Percentiles rank a stretch among this genome's conserved stretches.
Conservation (phyloP, 2,888 invertebrate genomes). For the Drosophila siamana region DNA sequence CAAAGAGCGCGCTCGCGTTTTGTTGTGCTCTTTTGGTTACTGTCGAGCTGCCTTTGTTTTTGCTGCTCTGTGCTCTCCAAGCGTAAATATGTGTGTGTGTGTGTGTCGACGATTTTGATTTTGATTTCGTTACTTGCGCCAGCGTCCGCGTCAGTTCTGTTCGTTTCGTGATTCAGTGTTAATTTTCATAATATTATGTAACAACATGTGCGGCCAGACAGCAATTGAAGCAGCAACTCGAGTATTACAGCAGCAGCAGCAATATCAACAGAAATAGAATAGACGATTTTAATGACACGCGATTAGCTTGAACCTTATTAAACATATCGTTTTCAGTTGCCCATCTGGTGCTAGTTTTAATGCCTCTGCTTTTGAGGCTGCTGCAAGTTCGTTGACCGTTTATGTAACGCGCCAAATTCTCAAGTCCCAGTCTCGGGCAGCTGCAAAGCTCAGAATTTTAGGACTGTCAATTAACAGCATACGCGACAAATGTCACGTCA, state of each 20-base stretch:
- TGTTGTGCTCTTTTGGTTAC: not conserved
- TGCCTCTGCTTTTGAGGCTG: conserved; percentile 1
- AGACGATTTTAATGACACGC: not conserved
- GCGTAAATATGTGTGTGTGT: conserved; percentile 26
- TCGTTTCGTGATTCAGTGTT: conserved; percentile 76
- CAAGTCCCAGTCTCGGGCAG: conserved; percentile 28
- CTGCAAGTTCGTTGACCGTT: conserved; percentile 62
- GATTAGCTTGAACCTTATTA: not conserved
- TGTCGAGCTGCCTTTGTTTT: conserved; percentile 38
- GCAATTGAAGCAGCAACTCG: conserved; percentile 9
- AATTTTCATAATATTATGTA: conserved; percentile 82
- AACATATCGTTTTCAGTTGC: not conserved
- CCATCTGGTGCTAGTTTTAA: not conserved
- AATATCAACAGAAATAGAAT: conserved; percentile 4
- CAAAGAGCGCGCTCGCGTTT: not conserved
- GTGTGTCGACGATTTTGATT: conserved; percentile 61
- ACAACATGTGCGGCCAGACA: conserved; percentile 68
- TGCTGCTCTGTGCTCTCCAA: conserved; percentile 10
- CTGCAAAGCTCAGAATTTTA: conserved; percentile 63
- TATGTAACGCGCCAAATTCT: conserved; percentile 63
- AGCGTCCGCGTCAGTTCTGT: conserved; percentile 61
- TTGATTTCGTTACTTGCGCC: conserved; percentile 75
- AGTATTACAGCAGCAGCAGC: not conserved
- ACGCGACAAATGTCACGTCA: conserved; percentile 68
- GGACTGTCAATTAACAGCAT: conserved; percentile 58